Evolutionary conservation across 2,888 invertebrate genomes (phyloP).

Genomic region (Tanytarsus gracilentus): DNA sequence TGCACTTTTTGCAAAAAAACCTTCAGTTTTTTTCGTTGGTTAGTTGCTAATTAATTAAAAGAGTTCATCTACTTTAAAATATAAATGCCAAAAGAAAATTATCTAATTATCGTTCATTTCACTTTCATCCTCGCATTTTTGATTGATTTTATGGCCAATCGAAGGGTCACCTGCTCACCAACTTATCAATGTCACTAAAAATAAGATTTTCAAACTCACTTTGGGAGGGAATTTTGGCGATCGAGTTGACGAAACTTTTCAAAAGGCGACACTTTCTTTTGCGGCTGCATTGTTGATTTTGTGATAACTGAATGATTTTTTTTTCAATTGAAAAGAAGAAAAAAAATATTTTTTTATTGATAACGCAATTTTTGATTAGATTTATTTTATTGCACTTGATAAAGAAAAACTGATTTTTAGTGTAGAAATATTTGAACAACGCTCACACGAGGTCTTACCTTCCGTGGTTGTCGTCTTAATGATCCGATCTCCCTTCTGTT

Average conservation of each 20-base stretch:
- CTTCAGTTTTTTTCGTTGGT: too few species aligned
- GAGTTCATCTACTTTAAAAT: too few species aligned
- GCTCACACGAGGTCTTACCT: constrained; percentile 7
- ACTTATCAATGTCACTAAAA: background rate
- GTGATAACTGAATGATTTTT: constrained; percentile 47
- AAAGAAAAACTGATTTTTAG: background rate
- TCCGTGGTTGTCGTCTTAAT: constrained; percentile 28
- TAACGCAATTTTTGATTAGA: background rate
- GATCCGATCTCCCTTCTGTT: constrained; percentile 20
- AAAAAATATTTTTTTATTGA: constrained; percentile 10
- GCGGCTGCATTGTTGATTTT: constrained; percentile 46
- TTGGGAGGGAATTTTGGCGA: constrained; percentile 71
- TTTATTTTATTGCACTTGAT: background rate
- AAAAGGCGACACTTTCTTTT: constrained; percentile 74
- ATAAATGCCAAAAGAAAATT: too few species aligned
- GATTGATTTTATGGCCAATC: background rate
- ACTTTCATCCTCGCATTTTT: background rate
- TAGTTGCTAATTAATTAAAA: too few species aligned
- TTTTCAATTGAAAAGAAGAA: too few species aligned
- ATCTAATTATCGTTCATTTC: background rate
- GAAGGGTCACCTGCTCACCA: background rate
- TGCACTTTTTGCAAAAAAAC: too few species aligned
- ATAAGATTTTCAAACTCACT: constrained; percentile 48
- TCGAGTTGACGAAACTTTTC: constrained; percentile 88
- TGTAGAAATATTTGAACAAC: background rate